Percentiles rank a stretch among this genome's conserved stretches.
phyloP scores from a whole-genome alignment of 2,797 vertebrate genomes.

The Myotis vivesi region DNA sequence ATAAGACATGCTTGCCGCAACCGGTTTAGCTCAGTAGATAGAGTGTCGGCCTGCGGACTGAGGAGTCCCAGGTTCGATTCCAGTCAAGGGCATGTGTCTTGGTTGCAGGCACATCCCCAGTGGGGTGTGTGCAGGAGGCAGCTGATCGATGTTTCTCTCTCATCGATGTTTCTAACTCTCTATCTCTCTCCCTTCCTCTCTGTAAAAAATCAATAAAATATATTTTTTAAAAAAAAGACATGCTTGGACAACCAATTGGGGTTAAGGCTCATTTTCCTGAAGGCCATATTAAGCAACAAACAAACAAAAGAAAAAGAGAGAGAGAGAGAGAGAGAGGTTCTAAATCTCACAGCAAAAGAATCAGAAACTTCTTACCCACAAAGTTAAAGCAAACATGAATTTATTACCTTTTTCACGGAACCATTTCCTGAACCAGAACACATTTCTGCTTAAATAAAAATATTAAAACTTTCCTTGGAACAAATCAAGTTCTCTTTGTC shows the following conservation, averaged over 20 bases:
- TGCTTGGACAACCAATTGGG: not conserved
- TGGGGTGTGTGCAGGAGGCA: too few relatives aligned
- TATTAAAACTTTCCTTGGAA: not conserved
- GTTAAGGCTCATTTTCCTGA: not conserved
- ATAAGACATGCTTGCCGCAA: not conserved
- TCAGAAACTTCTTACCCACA: not conserved
- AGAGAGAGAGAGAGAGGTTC: not conserved
- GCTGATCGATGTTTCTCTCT: too few relatives aligned
- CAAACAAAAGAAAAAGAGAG: not conserved
- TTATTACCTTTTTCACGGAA: not conserved
- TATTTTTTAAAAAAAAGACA: too few relatives aligned
- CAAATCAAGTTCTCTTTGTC: not conserved
- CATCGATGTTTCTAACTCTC: too few relatives aligned
- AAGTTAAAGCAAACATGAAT: not conserved
- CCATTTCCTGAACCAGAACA: not conserved
- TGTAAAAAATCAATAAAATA: too few relatives aligned
- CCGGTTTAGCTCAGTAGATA: too few relatives aligned
- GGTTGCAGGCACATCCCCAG: too few relatives aligned
- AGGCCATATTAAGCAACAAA: not conserved
- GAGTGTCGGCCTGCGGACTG: too few relatives aligned
- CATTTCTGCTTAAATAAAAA: conserved; percentile 34
- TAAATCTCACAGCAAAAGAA: not conserved
- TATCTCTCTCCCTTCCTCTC: too few relatives aligned
- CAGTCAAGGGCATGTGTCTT: too few relatives aligned
- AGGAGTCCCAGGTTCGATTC: too few relatives aligned